A percentile compares a stretch with the other conserved stretches of the same genome.
Conservation (phyloP, 2,797 vertebrate genomes). For the Gymnothorax reevesii region DNA sequence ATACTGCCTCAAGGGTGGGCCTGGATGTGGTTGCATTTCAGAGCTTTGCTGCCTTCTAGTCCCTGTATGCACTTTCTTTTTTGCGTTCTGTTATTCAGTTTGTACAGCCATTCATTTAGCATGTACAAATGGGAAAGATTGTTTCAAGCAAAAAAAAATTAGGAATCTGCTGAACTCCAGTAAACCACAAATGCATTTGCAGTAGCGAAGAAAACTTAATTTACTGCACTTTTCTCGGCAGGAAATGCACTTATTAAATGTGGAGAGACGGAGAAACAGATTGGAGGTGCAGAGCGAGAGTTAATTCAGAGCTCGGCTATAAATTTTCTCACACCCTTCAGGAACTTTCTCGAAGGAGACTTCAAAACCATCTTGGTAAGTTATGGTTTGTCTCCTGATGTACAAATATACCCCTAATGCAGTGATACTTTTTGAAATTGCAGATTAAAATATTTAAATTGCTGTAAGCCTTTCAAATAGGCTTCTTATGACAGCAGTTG, state of each 20-base stretch:
- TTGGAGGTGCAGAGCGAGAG: conserved; percentile 92
- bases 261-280: conserved; percentile 93
- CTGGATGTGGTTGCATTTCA: neutral
- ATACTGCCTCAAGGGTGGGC: neutral
- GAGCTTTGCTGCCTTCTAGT: neutral
- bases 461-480: no score
- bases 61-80: neutral
- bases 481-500: neutral
- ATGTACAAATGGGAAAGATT: neutral
- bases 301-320: conserved; percentile 92
- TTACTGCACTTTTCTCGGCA: conserved; percentile 54
- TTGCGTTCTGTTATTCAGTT: neutral
- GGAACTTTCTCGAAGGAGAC: conserved; percentile 97
- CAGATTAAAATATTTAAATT: neutral
- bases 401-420: neutral
- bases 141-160: neutral
- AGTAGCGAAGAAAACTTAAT: neutral
- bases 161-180: no score
- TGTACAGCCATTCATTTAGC: neutral
- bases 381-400: conserved; percentile 1
- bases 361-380: conserved; percentile 98
- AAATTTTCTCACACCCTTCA: conserved; percentile 95
- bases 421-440: neutral
- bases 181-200: neutral
- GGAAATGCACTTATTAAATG: conserved; percentile 97